Base-by-base conservation (phyloP, 2,113 vertebrate genomes). In the Xenus cinereus region DNA sequence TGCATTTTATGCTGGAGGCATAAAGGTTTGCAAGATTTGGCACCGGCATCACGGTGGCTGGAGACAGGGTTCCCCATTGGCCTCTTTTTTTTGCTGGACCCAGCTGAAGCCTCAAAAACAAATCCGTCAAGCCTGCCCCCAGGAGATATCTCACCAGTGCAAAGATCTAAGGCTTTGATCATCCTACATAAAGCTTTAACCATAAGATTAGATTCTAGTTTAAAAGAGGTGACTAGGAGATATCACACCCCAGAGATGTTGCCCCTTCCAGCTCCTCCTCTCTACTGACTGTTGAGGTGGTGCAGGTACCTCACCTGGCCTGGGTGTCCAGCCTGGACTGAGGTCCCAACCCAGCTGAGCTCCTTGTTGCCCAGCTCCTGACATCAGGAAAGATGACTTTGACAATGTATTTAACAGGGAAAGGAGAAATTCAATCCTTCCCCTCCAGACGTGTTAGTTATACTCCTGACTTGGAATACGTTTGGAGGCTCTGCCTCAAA, bases 1-100 rank as follows among this genome's bases (percentile, higher is more conserved):
- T 37, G 5, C 19, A 11, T 81, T 84, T 71, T 13, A 3, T 37
- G 23, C n/a, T 59, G 2, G 10, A 72, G 69, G 60, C 54, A 48
- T 48, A 48, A 48, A 48, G 22, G 30, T 46, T 54, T 77, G 64
- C 59, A 59, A 30, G 85, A 23, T 46, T 54, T 92, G 81, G 74
- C 26, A n/a, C 41, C 45, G 4, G 2, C 3, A 4, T 9, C 32
- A 26, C 0, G 0, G 37, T 54, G 69, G 50, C 39, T 84, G 46
- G 46, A 45, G 41, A 35, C 37, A 46, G 20, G 1, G 1, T 27
- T 64, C 54, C 37, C 20, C 62, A 6, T 10, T 66, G 69, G 41
- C 57, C 37, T 66, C 37, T 54, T 45, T 30, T 6, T 87, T 59
- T 56, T 35, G 28, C 74, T 46, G 22, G 72, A 37, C 46, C 14